These are phyloP conservation scores for Hormaphis cornu DNA, from an alignment of 1,140 invertebrate species.

Conservation along the genomic window DNA sequence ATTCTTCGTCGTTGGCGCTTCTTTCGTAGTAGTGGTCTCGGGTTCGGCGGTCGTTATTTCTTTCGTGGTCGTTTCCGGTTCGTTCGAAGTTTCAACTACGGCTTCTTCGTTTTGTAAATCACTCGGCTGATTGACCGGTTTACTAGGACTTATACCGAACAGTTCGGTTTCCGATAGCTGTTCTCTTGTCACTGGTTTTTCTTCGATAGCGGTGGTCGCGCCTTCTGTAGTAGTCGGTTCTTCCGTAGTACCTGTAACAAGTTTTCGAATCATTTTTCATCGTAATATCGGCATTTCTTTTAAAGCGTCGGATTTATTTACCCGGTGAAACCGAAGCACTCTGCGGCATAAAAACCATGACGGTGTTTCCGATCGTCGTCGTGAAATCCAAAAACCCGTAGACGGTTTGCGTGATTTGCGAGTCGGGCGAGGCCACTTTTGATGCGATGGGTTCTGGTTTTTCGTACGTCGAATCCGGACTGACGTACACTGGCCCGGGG, in stretches of 20 bases:
- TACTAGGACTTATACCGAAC: conserved; percentile 9
- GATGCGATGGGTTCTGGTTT: not conserved
- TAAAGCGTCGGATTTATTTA: not conserved
- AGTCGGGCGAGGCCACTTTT: conserved; percentile 20
- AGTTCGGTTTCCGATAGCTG: not conserved
- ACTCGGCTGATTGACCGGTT: not conserved
- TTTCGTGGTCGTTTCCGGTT: not conserved
- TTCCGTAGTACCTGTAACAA: not conserved
- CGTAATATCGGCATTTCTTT: not conserved
- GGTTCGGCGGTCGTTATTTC: not conserved
- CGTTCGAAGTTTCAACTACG: not conserved
- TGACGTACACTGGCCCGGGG: conserved; percentile 34
- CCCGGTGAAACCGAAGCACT: conserved; percentile 47
- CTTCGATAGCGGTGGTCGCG: not conserved
- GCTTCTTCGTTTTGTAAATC: not conserved
- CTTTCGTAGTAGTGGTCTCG: conserved; percentile 15
- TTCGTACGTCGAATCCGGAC: conserved; percentile 12
- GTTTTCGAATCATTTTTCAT: not conserved
- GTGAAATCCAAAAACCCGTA: conserved; percentile 82
- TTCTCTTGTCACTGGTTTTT: not conserved
- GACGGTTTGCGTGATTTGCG: conserved; percentile 58
- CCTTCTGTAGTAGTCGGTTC: not conserved
- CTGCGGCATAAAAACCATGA: conserved; percentile 80
- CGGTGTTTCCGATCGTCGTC: conserved; percentile 77
- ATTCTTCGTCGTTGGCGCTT: not conserved